Conservation (phyloP, 2,113 vertebrate species). For the Amia ocellicauda region DNA sequence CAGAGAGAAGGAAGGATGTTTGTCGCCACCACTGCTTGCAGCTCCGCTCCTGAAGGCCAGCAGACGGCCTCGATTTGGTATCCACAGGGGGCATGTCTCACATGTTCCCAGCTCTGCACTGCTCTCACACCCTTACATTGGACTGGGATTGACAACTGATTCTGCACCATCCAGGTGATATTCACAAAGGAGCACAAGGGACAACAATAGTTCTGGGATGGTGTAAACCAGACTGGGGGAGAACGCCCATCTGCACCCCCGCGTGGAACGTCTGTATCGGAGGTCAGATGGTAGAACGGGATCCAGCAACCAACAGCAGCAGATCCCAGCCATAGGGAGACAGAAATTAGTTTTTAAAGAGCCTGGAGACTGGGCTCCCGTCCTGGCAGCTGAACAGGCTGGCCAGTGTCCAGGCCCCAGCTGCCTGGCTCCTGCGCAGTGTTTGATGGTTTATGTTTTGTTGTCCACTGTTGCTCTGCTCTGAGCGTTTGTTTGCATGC, state of each 20-base stretch:
- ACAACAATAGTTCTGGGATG: too few relatives aligned
- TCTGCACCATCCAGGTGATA: too few relatives aligned
- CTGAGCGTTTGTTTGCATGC: neutral
- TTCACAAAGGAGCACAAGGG: too few relatives aligned
- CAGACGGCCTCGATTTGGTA: neutral
- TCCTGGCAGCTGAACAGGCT: neutral
- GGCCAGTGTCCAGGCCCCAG: neutral
- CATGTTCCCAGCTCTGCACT: conserved; percentile 6
- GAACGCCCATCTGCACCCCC: too few relatives aligned
- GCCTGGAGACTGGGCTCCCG: neutral
- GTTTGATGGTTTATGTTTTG: neutral
- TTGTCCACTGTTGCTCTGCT: neutral
- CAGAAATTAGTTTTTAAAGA: conserved; percentile 24
- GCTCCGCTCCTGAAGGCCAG: too few relatives aligned
- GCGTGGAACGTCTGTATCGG: too few relatives aligned
- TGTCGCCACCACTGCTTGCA: too few relatives aligned
- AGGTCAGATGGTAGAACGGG: neutral
- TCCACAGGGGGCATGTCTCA: neutral
- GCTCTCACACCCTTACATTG: conserved; percentile 6
- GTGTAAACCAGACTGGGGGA: too few relatives aligned
- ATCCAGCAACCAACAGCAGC: conserved; percentile 12
- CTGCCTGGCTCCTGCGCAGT: neutral
- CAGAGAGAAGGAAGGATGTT: too few relatives aligned
- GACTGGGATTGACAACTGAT: too few relatives aligned
- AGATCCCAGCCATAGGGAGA: conserved; percentile 24